Percentiles rank a stretch among this genome's conserved stretches.
Evolutionary conservation across 2,888 invertebrate species (phyloP).

Genomic region (Rhabditophanes sp.): DNA sequence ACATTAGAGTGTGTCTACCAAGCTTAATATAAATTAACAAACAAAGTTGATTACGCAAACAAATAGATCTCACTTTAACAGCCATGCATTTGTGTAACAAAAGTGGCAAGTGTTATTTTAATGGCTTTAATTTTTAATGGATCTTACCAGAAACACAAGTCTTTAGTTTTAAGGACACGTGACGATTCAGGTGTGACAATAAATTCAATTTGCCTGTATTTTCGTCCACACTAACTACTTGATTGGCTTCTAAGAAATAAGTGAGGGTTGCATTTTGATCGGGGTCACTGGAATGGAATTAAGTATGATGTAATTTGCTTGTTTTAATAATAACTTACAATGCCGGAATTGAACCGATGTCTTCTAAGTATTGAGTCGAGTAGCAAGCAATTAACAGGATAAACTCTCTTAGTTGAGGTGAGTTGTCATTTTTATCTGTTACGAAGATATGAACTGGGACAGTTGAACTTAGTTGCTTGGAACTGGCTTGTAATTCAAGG

Average conservation of each 20-base stretch:
- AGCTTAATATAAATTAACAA: too few species aligned
- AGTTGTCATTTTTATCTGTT: constrained; percentile 64
- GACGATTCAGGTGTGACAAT: constrained; percentile 23
- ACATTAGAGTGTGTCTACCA: too few species aligned
- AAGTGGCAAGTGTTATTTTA: too few species aligned
- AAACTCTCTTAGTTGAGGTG: constrained; percentile 76
- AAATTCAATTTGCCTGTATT: constrained; percentile 25
- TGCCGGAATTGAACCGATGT: constrained; percentile 31
- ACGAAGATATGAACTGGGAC: constrained; percentile 36
- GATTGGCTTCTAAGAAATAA: constrained; percentile 31
- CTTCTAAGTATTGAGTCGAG: constrained; percentile 13
- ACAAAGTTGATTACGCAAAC: too few species aligned
- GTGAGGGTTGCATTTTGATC: constrained; percentile 40
- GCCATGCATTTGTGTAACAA: too few species aligned
- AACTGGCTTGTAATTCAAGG: constrained; percentile 69
- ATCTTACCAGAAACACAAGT: constrained; percentile 32
- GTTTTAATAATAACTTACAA: constrained; percentile 18
- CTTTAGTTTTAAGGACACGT: constrained; percentile 22
- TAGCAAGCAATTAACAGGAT: constrained; percentile 57
- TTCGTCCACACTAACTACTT: constrained; percentile 26
- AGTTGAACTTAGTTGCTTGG: constrained; percentile 37
- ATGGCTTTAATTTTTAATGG: too few species aligned
- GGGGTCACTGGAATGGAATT: constrained; percentile 24
- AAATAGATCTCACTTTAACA: too few species aligned
- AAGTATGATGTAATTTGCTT: constrained; percentile 2